Evolutionary conservation across 2,888 invertebrate species (phyloP), one percentile per base, ranked within the genome.

Genomic region (Trilocha varians): DNA sequence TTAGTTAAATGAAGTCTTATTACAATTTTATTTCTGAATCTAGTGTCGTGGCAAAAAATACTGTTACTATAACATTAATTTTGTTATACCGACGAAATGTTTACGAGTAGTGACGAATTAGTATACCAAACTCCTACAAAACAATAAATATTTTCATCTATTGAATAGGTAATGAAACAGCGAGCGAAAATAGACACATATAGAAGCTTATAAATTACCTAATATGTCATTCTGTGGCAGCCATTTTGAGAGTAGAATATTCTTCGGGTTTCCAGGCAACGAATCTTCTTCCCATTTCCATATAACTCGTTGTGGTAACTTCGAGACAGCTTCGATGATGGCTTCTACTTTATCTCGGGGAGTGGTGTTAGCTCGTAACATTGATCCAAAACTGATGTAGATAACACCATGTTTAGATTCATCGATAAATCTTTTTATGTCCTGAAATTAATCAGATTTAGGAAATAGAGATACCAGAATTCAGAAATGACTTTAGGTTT

Each of bases 331-430:
- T 3, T 70, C 78, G 3, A 91, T 49, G 43, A 95, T 89, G n/a
- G 78, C 84, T 2, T 82, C 59, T 36, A 90, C 59, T 53, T 89
- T 91, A 1, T 89, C 82, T 38, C 70, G 68, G 0, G 91, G 88
- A 50, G 92, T 86, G 1, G 89, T 87, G 1, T 89, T 82, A 1
- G 89, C 82, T 57, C 87, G 90, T 43, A 93, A 75, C 88, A 93
- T 89, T 0, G 94, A 93, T 4, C 94, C 94, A 70, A 93, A 88
- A 65, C 91, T 93, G 50, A 94, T 90, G 59, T 89, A 91, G 48
- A 94, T 86, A 2, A 93, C 90, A 1, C 93, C 93, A 34, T 90
- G 78, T 9, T 82, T 59, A 0, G 92, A 88, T 41, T 88, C 87
- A 49, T 89, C 89, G 32, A 94, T 87, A 61, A 91, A 92, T 41